Base-by-base conservation (phyloP, 1,140 invertebrate genomes). In the Euwallacea fornicatus region DNA sequence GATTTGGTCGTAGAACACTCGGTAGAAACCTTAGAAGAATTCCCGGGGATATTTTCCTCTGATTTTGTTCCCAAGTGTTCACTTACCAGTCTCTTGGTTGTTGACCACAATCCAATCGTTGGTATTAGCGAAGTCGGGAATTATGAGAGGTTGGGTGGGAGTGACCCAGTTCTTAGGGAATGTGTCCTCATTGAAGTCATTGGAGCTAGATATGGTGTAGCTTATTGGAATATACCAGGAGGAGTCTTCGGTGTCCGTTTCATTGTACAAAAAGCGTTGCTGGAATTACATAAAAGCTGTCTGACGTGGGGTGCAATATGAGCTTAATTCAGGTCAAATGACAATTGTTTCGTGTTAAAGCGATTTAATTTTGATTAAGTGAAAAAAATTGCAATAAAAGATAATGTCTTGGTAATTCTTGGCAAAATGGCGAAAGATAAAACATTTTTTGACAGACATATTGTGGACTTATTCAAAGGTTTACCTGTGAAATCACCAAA, bases 1-100 rank as follows among this genome's bases (percentile, higher is more conserved):
- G 6, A 76, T 76, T 2, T 83, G 79, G 69, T 93, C 89, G 79
- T 95, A 95, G 77, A 90, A 91, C 0, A 94, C 91, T 13, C 93
- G 85, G 81, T 93, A 95, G 72, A 89, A 90, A 41, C 91, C 92
- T 85, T 76, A 76, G 80, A 4, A 33, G 21, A 33, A 33, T 1
- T 33, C 4, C 21, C 21, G 4, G 21, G 21, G 21, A 33, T 33
- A 33, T 50, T 50, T 33, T 33, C 21, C 21, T 33, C 1, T 33
- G 21, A 33, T 33, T 33, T 33, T 33, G 21, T 33, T 33, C 21
- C 21, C 4, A 33, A 33, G 4, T 33, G 21, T 4, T 15, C 3
- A 56, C 54, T 76, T 78, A 88, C 88, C 89, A 63, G 87, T 86
- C 76, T 88, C 83, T 78, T 88, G 84, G 15, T 90, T 73, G 74